phyloP scores from a whole-genome alignment of 2,113 vertebrate genomes.

The Limanda limanda region DNA sequence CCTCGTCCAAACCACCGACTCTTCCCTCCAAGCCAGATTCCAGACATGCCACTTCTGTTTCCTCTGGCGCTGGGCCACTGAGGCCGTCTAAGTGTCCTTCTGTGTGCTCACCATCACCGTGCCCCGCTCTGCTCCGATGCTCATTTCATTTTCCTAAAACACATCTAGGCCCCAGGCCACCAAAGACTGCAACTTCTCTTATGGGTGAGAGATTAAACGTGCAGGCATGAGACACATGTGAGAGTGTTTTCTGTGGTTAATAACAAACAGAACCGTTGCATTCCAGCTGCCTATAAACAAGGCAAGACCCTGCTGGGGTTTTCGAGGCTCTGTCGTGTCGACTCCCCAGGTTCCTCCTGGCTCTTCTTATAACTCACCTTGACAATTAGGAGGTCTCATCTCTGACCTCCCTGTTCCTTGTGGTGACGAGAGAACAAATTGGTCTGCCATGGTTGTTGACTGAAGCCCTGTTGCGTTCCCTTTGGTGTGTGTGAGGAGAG shows the following conservation, averaged over 20 bases:
- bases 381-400: conserved; percentile 25
- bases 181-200: conserved; percentile 46
- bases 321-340: conserved; percentile 5
- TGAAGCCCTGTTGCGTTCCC: conserved; percentile 10
- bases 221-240: conserved; percentile 66
- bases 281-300: conserved; percentile 61
- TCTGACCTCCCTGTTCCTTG: conserved; percentile 36
- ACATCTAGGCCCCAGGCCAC: conserved; percentile 60
- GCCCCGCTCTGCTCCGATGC: conserved; percentile 39
- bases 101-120: conserved; percentile 57
- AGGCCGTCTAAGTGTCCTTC: conserved; percentile 66
- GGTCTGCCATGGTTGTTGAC: conserved; percentile 40
- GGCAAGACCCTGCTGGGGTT: conserved; percentile 21
- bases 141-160: conserved; percentile 75
- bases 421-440: conserved; percentile 55
- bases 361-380: conserved; percentile 28
- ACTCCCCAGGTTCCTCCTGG: conserved; percentile 28
- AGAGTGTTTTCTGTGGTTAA: conserved; percentile 73
- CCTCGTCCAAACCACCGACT: conserved; percentile 65
- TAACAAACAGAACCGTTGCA: conserved; percentile 64
- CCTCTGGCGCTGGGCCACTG: conserved; percentile 67
- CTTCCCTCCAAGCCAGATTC: conserved; percentile 70
- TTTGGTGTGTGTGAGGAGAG: conserved; percentile 7
- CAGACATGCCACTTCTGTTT: conserved; percentile 77
- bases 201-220: conserved; percentile 42